These are phyloP conservation scores for Mustela nigripes DNA, from an alignment of 2,113 vertebrate genomes.

Conservation along the genomic window DNA sequence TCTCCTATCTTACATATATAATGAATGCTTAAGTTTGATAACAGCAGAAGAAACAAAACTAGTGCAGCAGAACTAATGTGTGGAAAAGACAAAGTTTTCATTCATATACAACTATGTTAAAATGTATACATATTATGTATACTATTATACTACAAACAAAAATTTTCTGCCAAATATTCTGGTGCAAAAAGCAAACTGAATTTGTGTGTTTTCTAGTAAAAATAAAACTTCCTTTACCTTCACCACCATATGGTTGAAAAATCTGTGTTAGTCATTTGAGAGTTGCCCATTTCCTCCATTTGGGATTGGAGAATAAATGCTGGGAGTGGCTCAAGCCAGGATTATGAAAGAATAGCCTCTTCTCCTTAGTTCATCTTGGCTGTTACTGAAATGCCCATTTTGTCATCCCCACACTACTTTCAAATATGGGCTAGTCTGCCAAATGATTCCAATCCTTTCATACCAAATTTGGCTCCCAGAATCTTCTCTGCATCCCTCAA, in stretches of 20 bases:
- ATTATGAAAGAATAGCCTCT: rapidly evolving
- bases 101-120: background rate
- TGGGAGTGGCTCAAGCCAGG: rapidly evolving
- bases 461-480: background rate
- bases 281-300: background rate
- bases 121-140: background rate
- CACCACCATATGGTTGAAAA: background rate
- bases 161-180: background rate
- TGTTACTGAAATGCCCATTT: background rate
- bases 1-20: slow-evolving; percentile 48
- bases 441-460: background rate
- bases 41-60: slow-evolving; percentile 40
- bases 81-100: background rate
- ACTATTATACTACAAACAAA: background rate
- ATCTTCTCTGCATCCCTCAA: background rate
- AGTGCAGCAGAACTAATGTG: background rate
- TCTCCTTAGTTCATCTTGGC: background rate
- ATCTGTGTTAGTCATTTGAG: background rate
- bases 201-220: background rate
- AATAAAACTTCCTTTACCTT: background rate
- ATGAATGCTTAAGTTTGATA: slow-evolving; percentile 65
- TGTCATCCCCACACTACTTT: background rate
- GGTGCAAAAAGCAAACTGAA: background rate
- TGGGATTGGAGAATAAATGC: background rate
- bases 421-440: background rate